Evolutionary conservation across 2,797 vertebrate genomes (phyloP), one percentile per base, ranked within the genome.

Genomic region (Siniperca obscura): DNA sequence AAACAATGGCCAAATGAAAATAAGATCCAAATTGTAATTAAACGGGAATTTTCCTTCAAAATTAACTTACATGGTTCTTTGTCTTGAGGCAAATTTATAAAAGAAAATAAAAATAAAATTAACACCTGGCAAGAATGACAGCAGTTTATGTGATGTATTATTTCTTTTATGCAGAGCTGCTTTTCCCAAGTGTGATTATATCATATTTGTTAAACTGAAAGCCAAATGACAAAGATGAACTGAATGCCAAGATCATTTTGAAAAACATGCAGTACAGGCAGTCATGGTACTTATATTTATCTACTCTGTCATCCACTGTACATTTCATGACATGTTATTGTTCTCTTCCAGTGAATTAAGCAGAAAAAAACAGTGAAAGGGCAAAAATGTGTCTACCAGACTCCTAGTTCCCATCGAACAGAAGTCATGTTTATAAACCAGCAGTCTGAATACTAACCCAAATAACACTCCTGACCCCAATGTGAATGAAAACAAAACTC

Each of bases 401-500:
- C 71, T 73, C 52, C 11, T 7, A 34, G 82, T 92, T 93, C 83
- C 89, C 91, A 92, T 85, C 74, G 14, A 83, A 87, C 88, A 87
- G 77, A 80, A 92, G 89, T 89, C 80, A 10, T 90, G 87, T 91
- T 90, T 90, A 82, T 73, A 44, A 74, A 77, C 59, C 86, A n/a
- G 77, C 80, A 36, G 82, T 82, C 74, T 5, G 78, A 84, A 70
- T 3, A 59, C 82, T 91, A 95, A 91, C 93, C 94, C 92, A 95
- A 95, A 94, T 91, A 95, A 91, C 91, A 92, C 92, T 90, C 89
- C 84, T 81, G 82, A 94, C 92, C 94, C 80, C 86, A 7, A 30
- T 1, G 78, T 90, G 92, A 95, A 94, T 93, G 90, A 94, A 94
- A 95, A 95, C 92, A 94, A 89, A 88, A 65, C 70, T n/a, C 38